Conservation (phyloP, 2,888 invertebrate species). For the Notodonta dromedarius region DNA sequence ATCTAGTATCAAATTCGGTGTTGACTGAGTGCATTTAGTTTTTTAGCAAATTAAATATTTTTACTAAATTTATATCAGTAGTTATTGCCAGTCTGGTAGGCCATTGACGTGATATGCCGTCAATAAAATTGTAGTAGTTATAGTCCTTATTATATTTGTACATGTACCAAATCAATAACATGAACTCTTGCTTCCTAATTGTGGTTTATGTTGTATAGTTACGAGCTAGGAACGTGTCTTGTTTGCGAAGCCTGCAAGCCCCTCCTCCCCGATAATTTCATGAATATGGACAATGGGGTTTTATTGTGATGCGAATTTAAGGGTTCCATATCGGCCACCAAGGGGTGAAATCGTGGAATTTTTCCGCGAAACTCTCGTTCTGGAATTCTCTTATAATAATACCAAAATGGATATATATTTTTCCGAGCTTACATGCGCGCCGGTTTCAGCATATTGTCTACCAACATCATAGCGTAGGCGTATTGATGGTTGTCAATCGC, state of each 20-base stretch:
- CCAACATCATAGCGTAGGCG: background rate
- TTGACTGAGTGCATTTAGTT: background rate
- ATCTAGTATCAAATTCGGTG: no score
- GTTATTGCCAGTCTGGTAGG: background rate
- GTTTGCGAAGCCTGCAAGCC: conserved; percentile 25
- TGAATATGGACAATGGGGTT: conserved; percentile 49
- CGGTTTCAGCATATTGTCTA: conserved; percentile 23
- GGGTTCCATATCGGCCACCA: conserved; percentile 41
- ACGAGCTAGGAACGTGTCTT: conserved; percentile 1
- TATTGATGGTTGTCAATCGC: no score
- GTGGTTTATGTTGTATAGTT: background rate
- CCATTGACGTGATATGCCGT: no score
- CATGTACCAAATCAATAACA: background rate
- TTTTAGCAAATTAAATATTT: background rate
- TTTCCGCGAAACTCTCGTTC: conserved; percentile 20
- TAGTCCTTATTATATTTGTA: no score
- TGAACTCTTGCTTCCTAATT: background rate
- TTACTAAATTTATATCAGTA: background rate
- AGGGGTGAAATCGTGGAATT: conserved; percentile 40
- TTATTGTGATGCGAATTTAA: conserved; percentile 43
- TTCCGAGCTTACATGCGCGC: conserved; percentile 6
- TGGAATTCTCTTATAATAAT: conserved; percentile 37
- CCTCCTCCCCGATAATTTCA: conserved; percentile 48
- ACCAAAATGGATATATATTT: conserved; percentile 29
- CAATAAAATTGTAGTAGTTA: no score